Conservation (phyloP, 2,888 invertebrate genomes). For the Meta bourneti region DNA sequence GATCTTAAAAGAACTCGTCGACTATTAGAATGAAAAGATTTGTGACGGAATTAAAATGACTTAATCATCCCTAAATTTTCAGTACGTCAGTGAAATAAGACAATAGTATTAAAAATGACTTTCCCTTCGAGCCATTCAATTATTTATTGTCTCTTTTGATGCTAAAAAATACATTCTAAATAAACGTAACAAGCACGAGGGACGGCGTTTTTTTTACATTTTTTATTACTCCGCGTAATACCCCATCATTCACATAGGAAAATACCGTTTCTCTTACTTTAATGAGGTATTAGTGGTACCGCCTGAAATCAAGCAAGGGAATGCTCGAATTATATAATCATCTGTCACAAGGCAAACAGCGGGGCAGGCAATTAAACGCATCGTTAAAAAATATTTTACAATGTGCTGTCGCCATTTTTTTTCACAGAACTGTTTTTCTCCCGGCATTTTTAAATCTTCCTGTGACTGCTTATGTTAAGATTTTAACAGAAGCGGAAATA, state of each 20-base stretch:
- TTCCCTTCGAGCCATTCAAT: conserved; percentile 38
- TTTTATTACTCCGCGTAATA: conserved; percentile 52
- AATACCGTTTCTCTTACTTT: conserved; percentile 59
- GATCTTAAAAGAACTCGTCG: not conserved
- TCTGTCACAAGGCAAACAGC: conserved; percentile 68
- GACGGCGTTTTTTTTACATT: conserved; percentile 26
- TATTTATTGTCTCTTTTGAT: conserved; percentile 39
- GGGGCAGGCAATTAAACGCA: conserved; percentile 67
- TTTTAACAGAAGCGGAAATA: conserved; percentile 50
- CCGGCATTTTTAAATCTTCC: conserved; percentile 56
- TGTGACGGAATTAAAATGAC: not conserved
- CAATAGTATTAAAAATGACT: conserved; percentile 52
- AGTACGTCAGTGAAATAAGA: conserved; percentile 26
- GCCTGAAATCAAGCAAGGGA: conserved; percentile 64
- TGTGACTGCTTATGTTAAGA: conserved; percentile 70
- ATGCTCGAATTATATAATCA: conserved; percentile 73
- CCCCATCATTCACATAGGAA: conserved; percentile 59
- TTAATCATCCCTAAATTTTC: conserved; percentile 22
- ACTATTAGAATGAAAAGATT: not conserved
- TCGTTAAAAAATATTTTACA: conserved; percentile 75
- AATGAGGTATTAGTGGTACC: conserved; percentile 72
- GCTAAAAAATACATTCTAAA: conserved; percentile 50
- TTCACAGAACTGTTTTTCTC: conserved; percentile 1
- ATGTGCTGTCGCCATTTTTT: conserved; percentile 37
- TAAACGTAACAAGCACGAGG: conserved; percentile 57